Base-by-base conservation (phyloP, 2,113 vertebrate species). In the Periophthalmodon schlosseri region DNA sequence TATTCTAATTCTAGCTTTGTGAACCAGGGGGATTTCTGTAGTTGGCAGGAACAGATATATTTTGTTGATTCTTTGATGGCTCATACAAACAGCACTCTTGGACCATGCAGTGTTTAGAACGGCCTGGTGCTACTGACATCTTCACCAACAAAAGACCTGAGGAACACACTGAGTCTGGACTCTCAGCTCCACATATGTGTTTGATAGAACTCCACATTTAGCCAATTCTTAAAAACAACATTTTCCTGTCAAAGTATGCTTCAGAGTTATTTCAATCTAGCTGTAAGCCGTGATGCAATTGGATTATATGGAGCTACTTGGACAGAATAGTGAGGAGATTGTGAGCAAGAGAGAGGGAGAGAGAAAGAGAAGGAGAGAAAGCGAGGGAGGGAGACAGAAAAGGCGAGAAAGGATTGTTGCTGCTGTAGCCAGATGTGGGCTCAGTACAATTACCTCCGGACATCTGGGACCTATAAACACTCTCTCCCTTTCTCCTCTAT, bases 391-490 rank as follows among this genome's bases (percentile, higher is more conserved):
- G 20, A 9, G 10, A 1, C 4, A 12, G 20, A 18, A 12, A 7
- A 3, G 28, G 57, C 14, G 57, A 14, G 24, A 58, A 10, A 28
- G 23, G 24, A n/a, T n/a, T 56, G 20, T 56, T 81, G 84, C 74
- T 66, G 86, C 70, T 47, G 87, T 80, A 78, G 80, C 88, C 89
- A 91, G 87, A 93, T 91, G 90, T 90, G 86, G 87, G 83, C 84
- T 81, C 71, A 81, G 79, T 82, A 84, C 89, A 88, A 89, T 91
- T 92, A 91, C 88, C 88, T 90, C 81, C 72, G 76, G 87, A 91
- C 89, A 91, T 91, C 91, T 91, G 90, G 89, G 88, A 84, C 77
- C 84, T 78, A 87, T 88, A 89, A 90, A 84, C 84, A 87, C 80
- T 69, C 1, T 73, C 74, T 72, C 47, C 28, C 76, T 73, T 57